Conservation (phyloP, 2,113 vertebrate species). For the Callaeas wilsoni region DNA sequence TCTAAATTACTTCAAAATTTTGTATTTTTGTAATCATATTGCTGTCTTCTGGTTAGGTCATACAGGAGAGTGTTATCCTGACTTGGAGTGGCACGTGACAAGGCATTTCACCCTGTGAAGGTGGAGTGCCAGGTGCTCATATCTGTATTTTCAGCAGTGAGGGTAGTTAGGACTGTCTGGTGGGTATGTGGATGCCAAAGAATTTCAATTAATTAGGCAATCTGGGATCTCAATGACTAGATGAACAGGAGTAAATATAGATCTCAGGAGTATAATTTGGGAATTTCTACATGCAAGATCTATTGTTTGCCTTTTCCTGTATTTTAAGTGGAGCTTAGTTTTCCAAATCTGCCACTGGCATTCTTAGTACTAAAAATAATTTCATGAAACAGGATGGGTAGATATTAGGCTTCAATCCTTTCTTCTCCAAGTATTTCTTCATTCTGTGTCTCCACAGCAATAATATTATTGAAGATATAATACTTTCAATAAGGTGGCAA, state of each 20-base stretch:
- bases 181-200: neutral
- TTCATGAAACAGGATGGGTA: neutral
- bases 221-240: neutral
- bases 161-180: neutral
- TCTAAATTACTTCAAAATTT: neutral
- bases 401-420: neutral
- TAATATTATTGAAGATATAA: neutral
- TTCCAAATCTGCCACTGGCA: neutral
- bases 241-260: neutral
- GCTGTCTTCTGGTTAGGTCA: neutral
- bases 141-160: neutral
- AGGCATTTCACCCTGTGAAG: accelerated
- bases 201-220: neutral
- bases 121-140: neutral
- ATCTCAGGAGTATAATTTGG: neutral
- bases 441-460: neutral
- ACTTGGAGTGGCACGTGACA: neutral
- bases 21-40: neutral
- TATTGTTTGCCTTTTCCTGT: neutral
- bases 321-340: neutral
- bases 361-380: neutral
- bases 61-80: neutral
- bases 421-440: neutral
- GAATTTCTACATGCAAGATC: neutral
- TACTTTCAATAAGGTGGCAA: neutral